These are phyloP conservation scores for Stegodyphus dumicola DNA, from an alignment of 1,140 invertebrate genomes.

Conservation along the genomic window DNA sequence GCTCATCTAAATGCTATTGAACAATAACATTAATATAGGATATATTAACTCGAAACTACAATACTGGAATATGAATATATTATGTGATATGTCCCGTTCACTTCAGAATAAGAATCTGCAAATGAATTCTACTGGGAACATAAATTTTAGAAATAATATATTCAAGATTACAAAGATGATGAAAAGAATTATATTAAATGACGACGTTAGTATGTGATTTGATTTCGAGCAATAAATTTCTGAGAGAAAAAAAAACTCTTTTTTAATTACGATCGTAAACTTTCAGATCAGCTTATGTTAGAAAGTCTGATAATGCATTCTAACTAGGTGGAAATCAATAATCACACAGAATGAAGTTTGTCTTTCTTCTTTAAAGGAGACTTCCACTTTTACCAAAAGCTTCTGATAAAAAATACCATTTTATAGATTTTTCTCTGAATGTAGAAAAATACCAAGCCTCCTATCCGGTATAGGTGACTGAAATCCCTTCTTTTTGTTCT, in stretches of 20 bases:
- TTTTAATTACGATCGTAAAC: too few species aligned
- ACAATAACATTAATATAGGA: too few species aligned
- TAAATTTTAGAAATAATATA: background rate
- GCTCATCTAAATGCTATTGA: too few species aligned
- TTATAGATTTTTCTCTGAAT: slow-evolving; percentile 26
- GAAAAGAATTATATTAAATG: slow-evolving; percentile 12
- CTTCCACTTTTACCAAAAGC: background rate
- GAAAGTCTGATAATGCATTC: slow-evolving; percentile 16
- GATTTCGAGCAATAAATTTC: slow-evolving; percentile 9
- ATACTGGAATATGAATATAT: too few species aligned
- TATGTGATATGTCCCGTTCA: too few species aligned
- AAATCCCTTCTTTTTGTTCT: slow-evolving; percentile 27
- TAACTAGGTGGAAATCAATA: slow-evolving; percentile 19
- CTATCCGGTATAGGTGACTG: slow-evolving; percentile 3
- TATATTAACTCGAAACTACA: too few species aligned
- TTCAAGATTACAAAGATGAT: background rate
- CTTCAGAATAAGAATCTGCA: too few species aligned
- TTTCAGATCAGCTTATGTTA: too few species aligned
- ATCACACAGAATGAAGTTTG: slow-evolving; percentile 8
- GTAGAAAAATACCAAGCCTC: background rate
- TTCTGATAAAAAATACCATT: slow-evolving; percentile 13
- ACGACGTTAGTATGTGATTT: background rate
- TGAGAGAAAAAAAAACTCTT: too few species aligned
- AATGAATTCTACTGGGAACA: too few species aligned
- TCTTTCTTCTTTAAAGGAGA: background rate